These are phyloP conservation scores for Rhopalosiphum maidis DNA, from an alignment of 1,140 invertebrate genomes.

Conservation along the genomic window DNA sequence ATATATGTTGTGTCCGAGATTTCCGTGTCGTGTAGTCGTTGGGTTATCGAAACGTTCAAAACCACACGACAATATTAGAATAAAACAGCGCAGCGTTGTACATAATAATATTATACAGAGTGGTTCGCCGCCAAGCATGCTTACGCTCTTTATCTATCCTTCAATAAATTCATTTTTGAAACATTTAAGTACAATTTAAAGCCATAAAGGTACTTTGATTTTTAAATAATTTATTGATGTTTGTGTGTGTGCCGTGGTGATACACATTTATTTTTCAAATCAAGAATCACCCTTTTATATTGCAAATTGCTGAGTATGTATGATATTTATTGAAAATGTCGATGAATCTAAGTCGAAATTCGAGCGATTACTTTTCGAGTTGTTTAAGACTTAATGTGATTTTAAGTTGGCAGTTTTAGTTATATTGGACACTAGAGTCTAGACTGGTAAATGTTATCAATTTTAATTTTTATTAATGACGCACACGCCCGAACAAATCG, in stretches of 20 bases:
- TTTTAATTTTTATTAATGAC: background rate
- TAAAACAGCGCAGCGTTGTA: background rate
- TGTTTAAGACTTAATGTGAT: background rate
- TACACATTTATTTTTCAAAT: background rate
- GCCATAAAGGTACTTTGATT: background rate
- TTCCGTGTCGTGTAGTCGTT: background rate
- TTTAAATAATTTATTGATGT: background rate
- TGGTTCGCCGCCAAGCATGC: too few relatives aligned
- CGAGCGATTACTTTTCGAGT: background rate
- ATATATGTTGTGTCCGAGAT: background rate
- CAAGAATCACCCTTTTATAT: background rate
- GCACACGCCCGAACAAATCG: background rate
- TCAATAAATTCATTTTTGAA: background rate
- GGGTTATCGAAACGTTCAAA: background rate
- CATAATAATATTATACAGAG: too few relatives aligned
- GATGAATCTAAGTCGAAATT: background rate
- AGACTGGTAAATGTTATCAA: background rate
- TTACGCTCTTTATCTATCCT: background rate
- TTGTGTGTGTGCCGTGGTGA: too few relatives aligned
- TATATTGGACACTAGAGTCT: background rate
- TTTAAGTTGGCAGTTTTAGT: background rate
- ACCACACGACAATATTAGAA: background rate
- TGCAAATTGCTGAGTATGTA: background rate
- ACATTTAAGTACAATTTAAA: background rate
- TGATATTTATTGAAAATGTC: background rate